Evolutionary conservation across 2,113 vertebrate genomes (phyloP), one percentile per base, ranked within the genome.

Genomic region (Nesogale talazaci): DNA sequence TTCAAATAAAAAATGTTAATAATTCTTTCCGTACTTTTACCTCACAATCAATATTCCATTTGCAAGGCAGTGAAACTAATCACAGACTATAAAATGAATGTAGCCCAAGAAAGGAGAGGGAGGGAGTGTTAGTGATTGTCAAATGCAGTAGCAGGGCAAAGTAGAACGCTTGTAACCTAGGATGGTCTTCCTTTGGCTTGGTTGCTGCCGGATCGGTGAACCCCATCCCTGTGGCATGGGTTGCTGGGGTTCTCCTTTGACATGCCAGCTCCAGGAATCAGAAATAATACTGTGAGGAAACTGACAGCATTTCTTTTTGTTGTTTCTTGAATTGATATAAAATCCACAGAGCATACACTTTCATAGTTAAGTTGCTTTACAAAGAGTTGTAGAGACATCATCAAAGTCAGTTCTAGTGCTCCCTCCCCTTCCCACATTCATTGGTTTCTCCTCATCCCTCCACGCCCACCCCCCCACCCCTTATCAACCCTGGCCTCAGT

Each of bases 11-110:
- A 92, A 81, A 75, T 31, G 52, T 86, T 86, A 81, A 72, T 90
- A 57, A 90, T 93, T 81, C 59, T 88, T 95, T 83, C 31, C 38
- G 78, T 84, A 57, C 74, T 94, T 94, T 94, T 91, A 92, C 84
- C 57, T 95, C 34, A 88, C 78, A 94, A 94, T 94, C 77, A 74
- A 84, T 94, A 94, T 85, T 92, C 92, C 89, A 87, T 95, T 95
- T 95, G 84, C 86, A 94, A 91, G 67, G 85, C 46, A 79, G 42
- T 90, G 10, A 95, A 88, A 87, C 82, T 65, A 91, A 89, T 93
- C 74, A 95, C 77, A 95, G 56, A 81, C 56, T 82, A 78, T 72
- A 81, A 92, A 84, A 78, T 63, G n/a, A 83, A 69, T 77, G 6
- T 14, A 65, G 34, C 34, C 72, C 69, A 82, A 52, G 80, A 57